Evolutionary conservation across 1,140 invertebrate genomes (phyloP).

Genomic region (Aphis gossypii): DNA sequence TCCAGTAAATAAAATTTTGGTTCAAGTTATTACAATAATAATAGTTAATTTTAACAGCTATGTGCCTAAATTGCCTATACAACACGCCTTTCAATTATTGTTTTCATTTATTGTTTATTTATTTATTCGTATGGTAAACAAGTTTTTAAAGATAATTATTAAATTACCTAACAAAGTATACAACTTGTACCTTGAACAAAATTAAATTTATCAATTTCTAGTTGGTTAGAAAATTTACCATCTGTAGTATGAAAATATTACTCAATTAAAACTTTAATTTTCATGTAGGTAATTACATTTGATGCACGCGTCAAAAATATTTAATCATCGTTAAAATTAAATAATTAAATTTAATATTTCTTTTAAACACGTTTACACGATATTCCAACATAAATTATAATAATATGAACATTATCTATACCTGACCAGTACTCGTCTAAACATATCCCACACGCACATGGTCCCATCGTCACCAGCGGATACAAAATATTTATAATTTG

Average conservation of each 20-base stretch:
- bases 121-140: too few relatives aligned
- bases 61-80: slow-evolving; percentile 16
- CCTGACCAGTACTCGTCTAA: slow-evolving; percentile 71
- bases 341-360: neutral
- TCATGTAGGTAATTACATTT: neutral
- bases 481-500: slow-evolving; percentile 71
- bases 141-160: neutral
- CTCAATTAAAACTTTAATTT: neutral
- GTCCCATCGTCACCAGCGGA: slow-evolving; percentile 79
- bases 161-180: neutral
- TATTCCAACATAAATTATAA: too few relatives aligned
- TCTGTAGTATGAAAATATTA: neutral
- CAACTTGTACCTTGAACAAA: neutral
- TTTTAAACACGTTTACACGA: neutral
- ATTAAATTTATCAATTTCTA: neutral
- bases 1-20: neutral
- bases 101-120: too few relatives aligned
- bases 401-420: slow-evolving; percentile 61
- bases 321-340: neutral
- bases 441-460: slow-evolving; percentile 77
- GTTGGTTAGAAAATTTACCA: neutral
- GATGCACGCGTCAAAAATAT: neutral
- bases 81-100: neutral
- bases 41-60: neutral
- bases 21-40: neutral